phyloP scores from a whole-genome alignment of 2,888 invertebrate species.

The Palloptera scutellata region DNA sequence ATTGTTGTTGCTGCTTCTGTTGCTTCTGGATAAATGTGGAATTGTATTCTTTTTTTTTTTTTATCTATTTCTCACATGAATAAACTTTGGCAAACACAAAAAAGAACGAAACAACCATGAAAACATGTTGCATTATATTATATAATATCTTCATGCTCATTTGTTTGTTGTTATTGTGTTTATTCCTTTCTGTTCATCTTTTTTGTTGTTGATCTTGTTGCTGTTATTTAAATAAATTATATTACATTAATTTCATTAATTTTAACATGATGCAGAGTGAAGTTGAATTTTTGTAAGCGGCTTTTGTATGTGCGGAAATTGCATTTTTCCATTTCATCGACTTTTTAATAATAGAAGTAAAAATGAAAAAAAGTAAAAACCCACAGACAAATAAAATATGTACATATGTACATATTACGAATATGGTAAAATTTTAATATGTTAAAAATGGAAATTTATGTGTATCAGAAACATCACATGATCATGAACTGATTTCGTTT shows the following conservation, averaged over 20 bases:
- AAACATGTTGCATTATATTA: conserved; percentile 25
- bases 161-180: background rate
- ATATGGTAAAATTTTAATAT: no score
- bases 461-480: no score
- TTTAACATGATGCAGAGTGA: background rate
- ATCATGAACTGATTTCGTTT: no score
- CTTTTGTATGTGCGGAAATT: background rate
- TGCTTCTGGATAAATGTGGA: no score
- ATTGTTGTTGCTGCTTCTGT: no score
- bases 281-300: background rate
- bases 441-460: no score
- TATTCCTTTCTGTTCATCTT: no score
- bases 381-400: no score
- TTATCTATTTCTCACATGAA: conserved; percentile 1
- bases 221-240: background rate
- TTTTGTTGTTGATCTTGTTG: background rate
- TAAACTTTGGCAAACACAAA: conserved; percentile 7
- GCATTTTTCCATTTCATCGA: background rate
- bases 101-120: no score
- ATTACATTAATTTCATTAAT: conserved; percentile 5
- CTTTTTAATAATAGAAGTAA: background rate
- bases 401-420: no score
- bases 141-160: background rate
- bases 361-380: no score
- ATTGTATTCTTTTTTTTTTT: no score